phyloP scores from a whole-genome alignment of 2,888 invertebrate genomes.

The Heterodera filipjevi region DNA sequence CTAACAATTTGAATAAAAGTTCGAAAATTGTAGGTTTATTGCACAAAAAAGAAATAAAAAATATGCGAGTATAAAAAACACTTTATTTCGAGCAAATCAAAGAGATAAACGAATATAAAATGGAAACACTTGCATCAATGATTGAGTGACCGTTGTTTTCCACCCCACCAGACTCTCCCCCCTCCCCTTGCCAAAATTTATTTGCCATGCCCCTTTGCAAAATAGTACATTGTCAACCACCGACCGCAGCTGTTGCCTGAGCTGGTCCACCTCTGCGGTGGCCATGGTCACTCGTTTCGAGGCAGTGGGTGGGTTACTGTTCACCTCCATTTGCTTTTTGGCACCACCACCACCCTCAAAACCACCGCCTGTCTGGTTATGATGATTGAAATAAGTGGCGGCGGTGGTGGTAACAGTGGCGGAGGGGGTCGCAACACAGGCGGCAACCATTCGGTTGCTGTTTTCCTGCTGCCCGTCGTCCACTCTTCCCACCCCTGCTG shows the following conservation, averaged over 20 bases:
- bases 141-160: neutral
- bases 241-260: slow-evolving; percentile 54
- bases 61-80: neutral
- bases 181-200: neutral
- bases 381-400: slow-evolving; percentile 1
- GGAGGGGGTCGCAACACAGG: slow-evolving; percentile 1
- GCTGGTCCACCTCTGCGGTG: slow-evolving; percentile 46
- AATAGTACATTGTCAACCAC: slow-evolving; percentile 62
- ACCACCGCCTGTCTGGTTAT: neutral
- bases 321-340: neutral
- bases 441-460: slow-evolving; percentile 13
- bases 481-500: slow-evolving; percentile 7
- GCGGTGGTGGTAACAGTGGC: slow-evolving; percentile 5
- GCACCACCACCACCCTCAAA: neutral
- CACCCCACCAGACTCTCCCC: too few species aligned
- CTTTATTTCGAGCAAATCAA: slow-evolving; percentile 1
- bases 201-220: slow-evolving; percentile 1
- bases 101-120: neutral
- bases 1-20: neutral
- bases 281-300: slow-evolving; percentile 1
- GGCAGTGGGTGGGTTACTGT: neutral
- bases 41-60: neutral
- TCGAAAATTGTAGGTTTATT: neutral
- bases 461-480: neutral
- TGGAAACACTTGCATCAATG: neutral